Evolutionary conservation across 2,797 vertebrate genomes (phyloP), one percentile per base, ranked within the genome.

Genomic region (Crocidura indochinensis): DNA sequence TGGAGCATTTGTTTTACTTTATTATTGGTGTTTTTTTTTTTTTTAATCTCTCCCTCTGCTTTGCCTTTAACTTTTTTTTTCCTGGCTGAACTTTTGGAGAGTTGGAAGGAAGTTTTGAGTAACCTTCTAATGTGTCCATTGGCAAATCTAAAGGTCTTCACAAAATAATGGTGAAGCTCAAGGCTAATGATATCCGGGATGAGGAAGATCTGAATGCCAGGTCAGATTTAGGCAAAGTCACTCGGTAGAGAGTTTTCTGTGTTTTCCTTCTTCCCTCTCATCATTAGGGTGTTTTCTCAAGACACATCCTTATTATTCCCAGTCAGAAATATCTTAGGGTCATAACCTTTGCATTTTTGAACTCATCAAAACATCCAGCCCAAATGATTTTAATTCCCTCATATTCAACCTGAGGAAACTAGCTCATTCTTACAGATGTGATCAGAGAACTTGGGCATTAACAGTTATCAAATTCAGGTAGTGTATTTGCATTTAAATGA

Each of bases 51-150:
- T 82, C 71, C 53, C 74, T 81, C 60, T 76, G 86, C 11, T 2
- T 80, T 92, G 76, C 64, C 81, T 91, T 88, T 64, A 91, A 87
- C 6, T 56, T 29, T 68, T 86, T 87, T 65, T 65, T 60, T 79
- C 76, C 87, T 94, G 95, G 92, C 85, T 94, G 93, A 91, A 85
- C 80, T 95, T 93, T 91, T 75, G 81, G 82, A 74, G 47, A 88
- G 22, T 73, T 84, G 38, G 47, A 62, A 92, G 71, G 76, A 91
- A 95, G 84, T 91, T 85, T 51, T 94, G 72, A 96, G 73, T 74
- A 92, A 75, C 56, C 82, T 91, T 95, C 75, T 90, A 91, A 93
- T 72, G 64, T 92, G 82, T 92, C 67, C 51, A 47, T n/a, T 90
- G 84, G 89, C 84, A 92, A 76, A 60, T n/a, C 24, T 74, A 74